These are phyloP conservation scores for Forbesichthys agassizii DNA, from an alignment of 2,113 vertebrate genomes.

Conservation along the genomic window DNA sequence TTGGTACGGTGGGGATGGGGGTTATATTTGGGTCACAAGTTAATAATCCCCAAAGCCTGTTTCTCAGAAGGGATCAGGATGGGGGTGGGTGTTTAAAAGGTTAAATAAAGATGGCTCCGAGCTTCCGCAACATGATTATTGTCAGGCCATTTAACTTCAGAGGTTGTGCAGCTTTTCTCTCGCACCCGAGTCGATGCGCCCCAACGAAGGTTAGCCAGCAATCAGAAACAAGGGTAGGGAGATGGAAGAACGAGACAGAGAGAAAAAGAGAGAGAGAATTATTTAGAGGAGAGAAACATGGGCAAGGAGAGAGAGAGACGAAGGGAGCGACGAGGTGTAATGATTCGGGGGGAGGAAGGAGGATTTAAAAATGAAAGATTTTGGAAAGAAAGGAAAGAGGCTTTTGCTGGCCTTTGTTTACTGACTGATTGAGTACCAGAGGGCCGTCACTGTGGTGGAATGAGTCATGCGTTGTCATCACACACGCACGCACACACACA, in stretches of 20 bases:
- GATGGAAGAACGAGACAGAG: background rate
- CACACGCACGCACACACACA: conserved; percentile 18
- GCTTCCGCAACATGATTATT: too few species aligned
- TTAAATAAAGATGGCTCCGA: too few species aligned
- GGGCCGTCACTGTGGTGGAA: conserved; percentile 59
- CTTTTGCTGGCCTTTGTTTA: conserved; percentile 59
- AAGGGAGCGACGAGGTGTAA: conserved; percentile 22
- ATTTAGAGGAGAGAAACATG: background rate
- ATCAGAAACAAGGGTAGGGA: too few species aligned
- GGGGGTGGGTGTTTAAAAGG: too few species aligned
- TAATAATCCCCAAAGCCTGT: too few species aligned
- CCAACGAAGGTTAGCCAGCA: too few species aligned
- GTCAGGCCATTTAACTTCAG: too few species aligned
- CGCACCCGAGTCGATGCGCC: too few species aligned
- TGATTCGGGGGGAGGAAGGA: conserved; percentile 32
- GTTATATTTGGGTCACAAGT: too few species aligned
- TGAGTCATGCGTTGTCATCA: conserved; percentile 60
- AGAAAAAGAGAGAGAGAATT: background rate
- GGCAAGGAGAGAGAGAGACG: background rate
- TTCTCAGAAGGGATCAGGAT: too few species aligned
- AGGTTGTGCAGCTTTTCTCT: too few species aligned
- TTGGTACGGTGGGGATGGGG: too few species aligned
- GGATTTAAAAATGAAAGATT: conserved; percentile 27
- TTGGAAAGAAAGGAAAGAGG: conserved; percentile 23
- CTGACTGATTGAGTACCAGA: conserved; percentile 40